Base-by-base conservation (phyloP, 2,797 vertebrate genomes). In the Sparidentex hasta region DNA sequence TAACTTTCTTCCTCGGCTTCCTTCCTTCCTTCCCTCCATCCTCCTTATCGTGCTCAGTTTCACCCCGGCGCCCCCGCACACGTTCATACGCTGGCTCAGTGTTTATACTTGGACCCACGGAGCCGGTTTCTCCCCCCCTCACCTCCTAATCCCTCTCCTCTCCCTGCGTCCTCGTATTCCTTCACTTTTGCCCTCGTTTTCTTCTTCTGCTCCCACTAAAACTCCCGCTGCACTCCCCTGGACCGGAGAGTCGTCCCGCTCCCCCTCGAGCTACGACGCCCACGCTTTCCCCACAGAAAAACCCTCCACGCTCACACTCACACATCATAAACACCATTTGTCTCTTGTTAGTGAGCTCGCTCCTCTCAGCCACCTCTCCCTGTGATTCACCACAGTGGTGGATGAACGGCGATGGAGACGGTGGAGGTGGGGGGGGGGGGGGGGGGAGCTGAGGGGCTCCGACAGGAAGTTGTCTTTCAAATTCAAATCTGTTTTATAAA, bases 251-350 rank as follows among this genome's bases (percentile, higher is more conserved):
- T 21, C 55, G 66, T 71, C 74, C 80, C 33, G 21, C 84, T 84
- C 27, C 80, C 56, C 75, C 77, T 74, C 38, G 2, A 78, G 68
- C 78, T 74, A 11, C 2, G 51, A 78, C 84, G 11, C 91, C 90
- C 88, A 79, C 86, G 65, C 78, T 71, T 90, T 90, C 86, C 88
- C 87, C 85, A 81, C 66, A 81, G 48, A 74, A 77, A 74, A 77
- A 72, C 48, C 23, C 63, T 21, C 8, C 20, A 21, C 63, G 62
- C 61, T 50, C 29, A 2, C 23, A 41, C 71, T 25, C 62, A 64
- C 66, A 69, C 38, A 66, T 25, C 4, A 33, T 25, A 65, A 54
- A 66, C 51, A 67, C 47, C 82, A 80, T 81, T 88, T 83, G 71
- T 72, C 47, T 82, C 17, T 29, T 7, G 73, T 84, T 83, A 80